Conservation (phyloP, 2,888 invertebrate species). For the Melanchra persicariae region DNA sequence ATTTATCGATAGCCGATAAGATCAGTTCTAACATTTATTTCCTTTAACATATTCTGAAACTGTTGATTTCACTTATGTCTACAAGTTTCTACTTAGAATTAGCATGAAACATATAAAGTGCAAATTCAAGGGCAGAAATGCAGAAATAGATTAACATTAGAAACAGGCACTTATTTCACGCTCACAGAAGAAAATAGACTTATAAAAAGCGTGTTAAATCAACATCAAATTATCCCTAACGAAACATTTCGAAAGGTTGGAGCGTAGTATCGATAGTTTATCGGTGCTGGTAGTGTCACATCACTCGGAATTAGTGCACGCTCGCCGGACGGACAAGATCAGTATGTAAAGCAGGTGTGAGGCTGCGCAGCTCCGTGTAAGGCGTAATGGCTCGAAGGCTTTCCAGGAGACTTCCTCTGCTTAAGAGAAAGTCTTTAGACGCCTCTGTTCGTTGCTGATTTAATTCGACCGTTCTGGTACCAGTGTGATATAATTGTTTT, state of each 20-base stretch:
- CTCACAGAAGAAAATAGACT: slow-evolving; percentile 17
- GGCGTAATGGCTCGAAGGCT: slow-evolving; percentile 81
- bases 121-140: slow-evolving; percentile 13
- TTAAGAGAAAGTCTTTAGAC: slow-evolving; percentile 80
- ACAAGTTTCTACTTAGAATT: slow-evolving; percentile 52
- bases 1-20: slow-evolving; percentile 73
- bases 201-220: slow-evolving; percentile 42
- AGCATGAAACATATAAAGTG: slow-evolving; percentile 37
- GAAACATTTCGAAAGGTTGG: slow-evolving; percentile 34
- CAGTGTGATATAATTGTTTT: slow-evolving; percentile 56
- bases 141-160: slow-evolving; percentile 2
- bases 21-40: slow-evolving; percentile 47
- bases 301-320: slow-evolving; percentile 86
- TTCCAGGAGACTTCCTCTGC: slow-evolving; percentile 78
- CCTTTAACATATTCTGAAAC: slow-evolving; percentile 44
- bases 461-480: slow-evolving; percentile 33
- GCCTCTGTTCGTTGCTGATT: slow-evolving; percentile 66
- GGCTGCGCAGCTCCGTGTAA: slow-evolving; percentile 77
- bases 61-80: slow-evolving; percentile 53
- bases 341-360: slow-evolving; percentile 88
- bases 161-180: slow-evolving; percentile 2
- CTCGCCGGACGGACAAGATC: slow-evolving; percentile 81
- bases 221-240: slow-evolving; percentile 42
- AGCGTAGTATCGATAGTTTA: slow-evolving; percentile 71
- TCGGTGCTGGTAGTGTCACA: slow-evolving; percentile 64